phyloP scores from a whole-genome alignment of 2,113 vertebrate genomes.

The Pygoscelis adeliae region DNA sequence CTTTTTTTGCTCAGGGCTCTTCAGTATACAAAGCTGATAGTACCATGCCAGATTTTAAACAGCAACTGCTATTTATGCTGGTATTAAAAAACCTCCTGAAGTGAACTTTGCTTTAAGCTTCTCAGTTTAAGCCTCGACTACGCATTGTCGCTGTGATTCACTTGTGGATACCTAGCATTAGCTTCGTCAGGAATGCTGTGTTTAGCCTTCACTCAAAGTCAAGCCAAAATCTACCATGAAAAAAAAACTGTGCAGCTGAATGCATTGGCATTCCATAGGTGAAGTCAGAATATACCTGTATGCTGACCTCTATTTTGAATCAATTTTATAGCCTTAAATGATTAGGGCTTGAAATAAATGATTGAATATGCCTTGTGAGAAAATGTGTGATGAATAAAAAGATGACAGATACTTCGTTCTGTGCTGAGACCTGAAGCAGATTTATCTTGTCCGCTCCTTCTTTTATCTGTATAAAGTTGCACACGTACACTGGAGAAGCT shows the following conservation, averaged over 20 bases:
- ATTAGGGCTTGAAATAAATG: constrained; percentile 64
- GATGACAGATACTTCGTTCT: constrained; percentile 8
- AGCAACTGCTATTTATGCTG: constrained; percentile 4
- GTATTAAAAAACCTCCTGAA: constrained; percentile 2
- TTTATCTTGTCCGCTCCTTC: neutral
- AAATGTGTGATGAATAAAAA: constrained; percentile 56
- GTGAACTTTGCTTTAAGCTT: neutral
- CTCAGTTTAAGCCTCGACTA: neutral
- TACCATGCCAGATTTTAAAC: neutral
- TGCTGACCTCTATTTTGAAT: constrained; percentile 62
- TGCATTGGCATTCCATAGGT: constrained; percentile 40
- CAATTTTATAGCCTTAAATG: constrained; percentile 65
- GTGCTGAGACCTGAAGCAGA: constrained; percentile 3
- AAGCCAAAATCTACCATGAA: neutral
- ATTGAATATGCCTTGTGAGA: constrained; percentile 52
- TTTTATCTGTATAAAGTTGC: neutral
- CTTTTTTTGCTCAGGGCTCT: neutral
- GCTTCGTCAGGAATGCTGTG: neutral
- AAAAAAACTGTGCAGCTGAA: neutral
- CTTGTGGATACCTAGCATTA: neutral
- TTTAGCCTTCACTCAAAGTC: constrained; percentile 39
- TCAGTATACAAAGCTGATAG: neutral
- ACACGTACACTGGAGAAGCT: neutral
- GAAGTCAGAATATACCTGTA: constrained; percentile 24
- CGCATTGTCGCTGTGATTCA: neutral